Evolutionary conservation across 2,113 vertebrate genomes (phyloP), one percentile per base, ranked within the genome.

Genomic region (Turnix velox): DNA sequence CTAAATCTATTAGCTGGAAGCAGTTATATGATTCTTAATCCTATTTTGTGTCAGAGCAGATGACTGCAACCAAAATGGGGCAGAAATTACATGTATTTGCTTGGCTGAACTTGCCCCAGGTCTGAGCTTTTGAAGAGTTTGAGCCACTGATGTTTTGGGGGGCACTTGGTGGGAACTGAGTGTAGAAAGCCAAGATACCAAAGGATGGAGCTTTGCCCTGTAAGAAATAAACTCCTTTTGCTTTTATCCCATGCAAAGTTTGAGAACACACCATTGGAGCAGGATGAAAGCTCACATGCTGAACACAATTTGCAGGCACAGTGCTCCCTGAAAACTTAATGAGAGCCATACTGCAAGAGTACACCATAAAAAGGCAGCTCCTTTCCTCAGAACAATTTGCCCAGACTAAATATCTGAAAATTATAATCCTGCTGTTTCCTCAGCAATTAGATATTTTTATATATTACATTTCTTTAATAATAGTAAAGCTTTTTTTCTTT

Each of bases 1-100:
- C 95, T 94, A 90, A 95, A 96, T 87, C 91, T 93, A 90, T 96
- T 96, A 96, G 77, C 94, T 96, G 92, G 90, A 93, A 95, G 80
- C 88, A 96, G 80, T 96, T 93, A 90, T 84, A 18, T 54, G 90
- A 94, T 88, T 96, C 86, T 95, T 95, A 95, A 96, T 95, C 87
- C 93, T 93, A 92, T 96, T 96, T 96, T 82, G 80, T 95, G 84
- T 93, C 94, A 92, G 71, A 91, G 88, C 80, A 92, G 92, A 96
- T 79, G 71, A 95, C 82, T 95, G 74, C 78, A 87, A 91, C 62
- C 62, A 91, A 90, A 62, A 75, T 10, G 43, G 84, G 91, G 84
- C 19, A 90, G 74, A 85, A 90, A 92, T 66, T 73, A 49, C 62
- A 31, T 39, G 48, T 4, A 24, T 95, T 91, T 92, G 57, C 40